phyloP scores from a whole-genome alignment of 2,113 vertebrate genomes.

The Plecturocebus donacophilus region DNA sequence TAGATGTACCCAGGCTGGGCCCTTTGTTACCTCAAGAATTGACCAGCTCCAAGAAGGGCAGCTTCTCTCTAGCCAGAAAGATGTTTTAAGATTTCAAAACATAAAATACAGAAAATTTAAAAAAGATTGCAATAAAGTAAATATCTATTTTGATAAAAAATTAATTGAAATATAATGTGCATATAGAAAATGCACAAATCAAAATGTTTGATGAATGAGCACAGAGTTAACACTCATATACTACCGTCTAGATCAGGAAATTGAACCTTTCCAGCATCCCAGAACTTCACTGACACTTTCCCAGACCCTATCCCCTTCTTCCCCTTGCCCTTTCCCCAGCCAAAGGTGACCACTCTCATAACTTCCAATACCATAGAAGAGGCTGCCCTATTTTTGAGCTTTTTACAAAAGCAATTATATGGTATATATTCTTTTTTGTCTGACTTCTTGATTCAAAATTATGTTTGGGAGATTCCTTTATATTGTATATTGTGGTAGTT shows the following conservation, averaged over 20 bases:
- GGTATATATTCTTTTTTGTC: neutral
- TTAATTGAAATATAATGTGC: neutral
- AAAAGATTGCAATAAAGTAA: neutral
- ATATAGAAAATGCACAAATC: conserved; percentile 10
- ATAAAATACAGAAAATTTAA: neutral
- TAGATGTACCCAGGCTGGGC: too few species aligned
- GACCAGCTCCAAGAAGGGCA: neutral
- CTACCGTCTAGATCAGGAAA: neutral
- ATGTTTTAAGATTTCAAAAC: neutral
- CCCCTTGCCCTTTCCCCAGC: neutral
- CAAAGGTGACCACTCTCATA: neutral
- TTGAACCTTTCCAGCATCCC: neutral
- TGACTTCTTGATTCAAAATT: neutral
- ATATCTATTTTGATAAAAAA: neutral
- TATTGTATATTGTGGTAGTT: neutral
- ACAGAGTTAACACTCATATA: neutral
- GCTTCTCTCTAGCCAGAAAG: neutral
- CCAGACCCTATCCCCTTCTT: neutral
- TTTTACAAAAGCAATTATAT: neutral
- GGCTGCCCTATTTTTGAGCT: neutral
- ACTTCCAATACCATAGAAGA: neutral
- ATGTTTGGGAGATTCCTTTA: neutral
- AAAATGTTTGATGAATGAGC: neutral
- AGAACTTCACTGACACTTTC: neutral
- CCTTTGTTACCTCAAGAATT: neutral